These are phyloP conservation scores for Drosophila lacicola DNA, from an alignment of 2,888 invertebrate species.

Conservation along the genomic window DNA sequence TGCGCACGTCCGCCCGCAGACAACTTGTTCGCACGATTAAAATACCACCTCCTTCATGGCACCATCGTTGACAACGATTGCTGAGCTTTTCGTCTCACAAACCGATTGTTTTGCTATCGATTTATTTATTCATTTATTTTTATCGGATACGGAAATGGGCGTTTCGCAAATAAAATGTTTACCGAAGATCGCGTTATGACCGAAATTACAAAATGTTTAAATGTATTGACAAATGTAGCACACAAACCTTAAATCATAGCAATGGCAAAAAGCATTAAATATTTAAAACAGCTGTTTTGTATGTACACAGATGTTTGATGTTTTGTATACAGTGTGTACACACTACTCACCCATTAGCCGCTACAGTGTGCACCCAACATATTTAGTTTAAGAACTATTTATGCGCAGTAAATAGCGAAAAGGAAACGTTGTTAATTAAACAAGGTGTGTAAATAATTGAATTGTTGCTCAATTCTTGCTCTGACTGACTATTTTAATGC, in stretches of 20 bases:
- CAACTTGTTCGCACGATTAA: constrained; percentile 71
- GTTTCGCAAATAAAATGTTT: background rate
- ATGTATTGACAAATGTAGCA: background rate
- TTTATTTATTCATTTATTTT: background rate
- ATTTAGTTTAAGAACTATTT: constrained; percentile 20
- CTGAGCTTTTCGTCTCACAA: constrained; percentile 8
- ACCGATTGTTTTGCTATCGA: constrained; percentile 43
- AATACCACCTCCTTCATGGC: constrained; percentile 5
- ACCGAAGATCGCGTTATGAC: background rate
- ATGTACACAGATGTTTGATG: constrained; percentile 34
- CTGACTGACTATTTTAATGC: background rate
- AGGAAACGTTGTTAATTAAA: constrained; percentile 19
- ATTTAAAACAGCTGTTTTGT: constrained; percentile 29
- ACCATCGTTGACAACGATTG: constrained; percentile 18
- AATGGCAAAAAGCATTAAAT: constrained; percentile 17
- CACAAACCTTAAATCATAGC: constrained; percentile 1
- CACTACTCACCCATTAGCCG: constrained; percentile 5
- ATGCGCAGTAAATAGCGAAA: constrained; percentile 46
- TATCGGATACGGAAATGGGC: constrained; percentile 13
- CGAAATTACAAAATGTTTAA: background rate
- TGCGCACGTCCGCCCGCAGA: constrained; percentile 70
- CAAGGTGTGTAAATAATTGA: constrained; percentile 18
- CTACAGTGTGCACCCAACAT: constrained; percentile 26
- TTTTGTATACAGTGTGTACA: constrained; percentile 32
- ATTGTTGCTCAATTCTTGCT: background rate